Evolutionary conservation across 2,797 vertebrate species (phyloP).

Genomic region (Odontamblyopus rebecca): DNA sequence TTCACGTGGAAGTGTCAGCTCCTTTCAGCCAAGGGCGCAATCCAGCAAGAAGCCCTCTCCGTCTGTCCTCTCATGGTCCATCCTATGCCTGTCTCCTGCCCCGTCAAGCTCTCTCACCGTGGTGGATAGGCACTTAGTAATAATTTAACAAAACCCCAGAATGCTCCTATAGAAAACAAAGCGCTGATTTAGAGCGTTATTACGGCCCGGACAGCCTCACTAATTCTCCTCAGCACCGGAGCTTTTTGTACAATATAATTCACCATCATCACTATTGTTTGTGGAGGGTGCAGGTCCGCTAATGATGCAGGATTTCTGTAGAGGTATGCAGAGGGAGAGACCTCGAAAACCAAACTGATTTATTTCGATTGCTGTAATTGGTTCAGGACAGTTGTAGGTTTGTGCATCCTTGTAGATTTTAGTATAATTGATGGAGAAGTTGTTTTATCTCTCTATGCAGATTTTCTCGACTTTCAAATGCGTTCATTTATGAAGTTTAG

Average conservation of each 20-base stretch:
- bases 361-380: not conserved
- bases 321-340: not conserved
- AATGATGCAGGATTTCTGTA: not conserved
- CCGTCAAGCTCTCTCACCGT: constrained; percentile 6
- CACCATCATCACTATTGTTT: not conserved
- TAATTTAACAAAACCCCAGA: constrained; percentile 20
- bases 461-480: no score
- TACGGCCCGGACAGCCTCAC: not conserved
- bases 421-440: not conserved
- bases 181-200: constrained; percentile 2
- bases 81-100: constrained; percentile 10
- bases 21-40: constrained; percentile 47
- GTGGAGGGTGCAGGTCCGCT: not conserved
- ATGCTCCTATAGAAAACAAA: not conserved
- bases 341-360: not conserved
- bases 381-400: not conserved
- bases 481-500: not conserved
- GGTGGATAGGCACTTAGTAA: constrained; percentile 20
- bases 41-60: constrained; percentile 40
- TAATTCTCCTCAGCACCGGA: not conserved
- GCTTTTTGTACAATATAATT: not conserved
- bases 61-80: constrained; percentile 17
- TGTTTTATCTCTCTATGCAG: not conserved
- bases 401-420: not conserved
- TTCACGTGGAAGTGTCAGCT: constrained; percentile 57